phyloP scores from a whole-genome alignment of 1,140 invertebrate genomes.

The Oryctes rhinoceros region DNA sequence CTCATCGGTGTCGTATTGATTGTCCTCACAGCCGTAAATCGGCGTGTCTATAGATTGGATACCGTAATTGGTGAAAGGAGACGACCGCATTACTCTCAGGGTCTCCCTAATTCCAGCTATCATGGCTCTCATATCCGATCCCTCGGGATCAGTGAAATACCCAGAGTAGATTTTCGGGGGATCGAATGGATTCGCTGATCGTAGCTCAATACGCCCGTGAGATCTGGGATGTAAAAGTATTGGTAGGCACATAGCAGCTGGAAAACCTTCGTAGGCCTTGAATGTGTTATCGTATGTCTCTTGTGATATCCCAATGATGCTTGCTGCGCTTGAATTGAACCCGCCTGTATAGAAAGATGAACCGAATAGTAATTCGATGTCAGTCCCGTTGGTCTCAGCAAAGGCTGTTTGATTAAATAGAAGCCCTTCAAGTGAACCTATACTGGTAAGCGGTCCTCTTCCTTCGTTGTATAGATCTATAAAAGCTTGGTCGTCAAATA shows the following conservation, averaged over 20 bases:
- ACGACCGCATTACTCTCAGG: slow-evolving; percentile 48
- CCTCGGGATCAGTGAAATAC: slow-evolving; percentile 64
- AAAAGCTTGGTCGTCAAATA: slow-evolving; percentile 5
- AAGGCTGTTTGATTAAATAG: background rate
- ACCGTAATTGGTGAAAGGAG: slow-evolving; percentile 55
- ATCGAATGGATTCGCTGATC: slow-evolving; percentile 66
- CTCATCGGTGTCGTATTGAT: slow-evolving; percentile 59
- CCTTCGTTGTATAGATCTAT: background rate
- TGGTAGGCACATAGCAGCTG: slow-evolving; percentile 60
- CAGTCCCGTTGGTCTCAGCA: background rate
- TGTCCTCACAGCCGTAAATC: slow-evolving; percentile 61
- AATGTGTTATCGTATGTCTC: background rate
- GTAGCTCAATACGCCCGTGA: slow-evolving; percentile 66
- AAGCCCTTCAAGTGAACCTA: background rate
- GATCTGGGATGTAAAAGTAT: slow-evolving; percentile 77
- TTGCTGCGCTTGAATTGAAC: background rate
- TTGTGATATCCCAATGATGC: background rate
- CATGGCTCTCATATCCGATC: slow-evolving; percentile 58
- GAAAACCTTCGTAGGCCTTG: background rate
- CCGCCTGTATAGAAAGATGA: background rate
- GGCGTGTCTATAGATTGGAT: slow-evolving; percentile 58
- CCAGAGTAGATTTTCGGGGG: slow-evolving; percentile 72
- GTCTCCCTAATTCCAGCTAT: slow-evolving; percentile 53
- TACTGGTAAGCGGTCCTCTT: slow-evolving; percentile 61
- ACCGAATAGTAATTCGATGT: background rate